These are phyloP conservation scores for Hirtodrosophila cameraria DNA, from an alignment of 2,888 invertebrate genomes.

Conservation along the genomic window DNA sequence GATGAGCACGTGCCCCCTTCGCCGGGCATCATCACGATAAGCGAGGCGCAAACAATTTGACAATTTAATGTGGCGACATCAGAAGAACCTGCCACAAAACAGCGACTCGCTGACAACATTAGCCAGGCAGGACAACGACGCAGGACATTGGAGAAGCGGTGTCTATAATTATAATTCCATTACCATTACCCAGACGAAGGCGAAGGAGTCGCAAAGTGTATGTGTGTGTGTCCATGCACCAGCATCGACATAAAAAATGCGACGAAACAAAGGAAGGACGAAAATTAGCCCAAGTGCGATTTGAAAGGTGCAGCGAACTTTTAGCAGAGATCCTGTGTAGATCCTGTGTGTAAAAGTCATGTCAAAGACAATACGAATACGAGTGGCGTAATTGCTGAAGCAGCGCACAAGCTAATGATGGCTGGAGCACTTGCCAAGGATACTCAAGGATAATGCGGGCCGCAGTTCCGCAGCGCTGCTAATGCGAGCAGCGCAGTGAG, in stretches of 20 bases:
- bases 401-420: conserved; percentile 64
- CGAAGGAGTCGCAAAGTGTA: conserved; percentile 51
- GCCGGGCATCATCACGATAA: conserved; percentile 64
- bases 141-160: conserved; percentile 51
- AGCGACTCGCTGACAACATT: conserved; percentile 74
- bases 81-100: conserved; percentile 47
- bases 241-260: conserved; percentile 46
- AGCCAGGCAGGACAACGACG: conserved; percentile 48
- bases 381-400: conserved; percentile 71
- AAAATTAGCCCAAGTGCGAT: conserved; percentile 67
- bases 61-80: conserved; percentile 80
- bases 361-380: conserved; percentile 70
- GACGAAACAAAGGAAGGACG: conserved; percentile 6
- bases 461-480: conserved; percentile 32
- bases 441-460: conserved; percentile 74
- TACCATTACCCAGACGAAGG: conserved; percentile 64
- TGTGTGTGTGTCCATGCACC: conserved; percentile 15
- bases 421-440: conserved; percentile 41
- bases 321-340: conserved; percentile 46
- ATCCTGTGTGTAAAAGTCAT: conserved; percentile 34
- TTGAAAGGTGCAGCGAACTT: conserved; percentile 69
- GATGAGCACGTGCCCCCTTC: conserved; percentile 65
- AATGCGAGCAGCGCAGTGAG: conserved; percentile 44
- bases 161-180: conserved; percentile 83
- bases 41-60: conserved; percentile 81